Evolutionary conservation across 92 coral and sea anemone species (phyloP).

Genomic region (Porites rus): DNA sequence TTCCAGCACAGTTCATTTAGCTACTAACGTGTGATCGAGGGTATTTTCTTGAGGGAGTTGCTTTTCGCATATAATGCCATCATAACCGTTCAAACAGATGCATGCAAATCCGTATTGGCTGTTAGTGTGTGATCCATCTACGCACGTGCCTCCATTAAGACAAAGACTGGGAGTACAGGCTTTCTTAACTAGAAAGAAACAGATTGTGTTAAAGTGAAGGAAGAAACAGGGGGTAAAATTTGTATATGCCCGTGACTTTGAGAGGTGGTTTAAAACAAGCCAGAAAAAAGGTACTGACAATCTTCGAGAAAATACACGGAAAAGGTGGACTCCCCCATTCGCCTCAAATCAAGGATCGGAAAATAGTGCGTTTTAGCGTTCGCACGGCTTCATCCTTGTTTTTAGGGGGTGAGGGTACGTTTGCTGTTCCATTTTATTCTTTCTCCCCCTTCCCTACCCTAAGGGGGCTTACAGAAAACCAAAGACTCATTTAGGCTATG

Average conservation of each 20-base stretch:
- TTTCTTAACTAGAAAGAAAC: conserved; percentile 67
- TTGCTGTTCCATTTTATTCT: no score
- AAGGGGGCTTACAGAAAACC: no score
- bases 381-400: no score
- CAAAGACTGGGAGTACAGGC: conserved; percentile 79
- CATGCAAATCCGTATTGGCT: conserved; percentile 94
- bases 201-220: background rate
- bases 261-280: no score
- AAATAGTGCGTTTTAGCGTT: no score
- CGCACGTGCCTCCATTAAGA: conserved; percentile 92
- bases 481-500: no score
- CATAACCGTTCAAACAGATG: conserved; percentile 72
- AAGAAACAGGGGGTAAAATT: background rate
- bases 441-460: no score
- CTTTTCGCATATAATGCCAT: conserved; percentile 89
- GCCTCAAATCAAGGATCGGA: no score
- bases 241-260: background rate
- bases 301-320: no score
- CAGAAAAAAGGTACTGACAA: no score
- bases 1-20: background rate
- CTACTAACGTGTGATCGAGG: background rate
- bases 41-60: conserved; percentile 7
- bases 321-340: no score
- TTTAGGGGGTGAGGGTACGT: no score
- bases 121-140: conserved; percentile 76